phyloP scores from a whole-genome alignment of 2,888 invertebrate species.

The Charanyca ferruginea region DNA sequence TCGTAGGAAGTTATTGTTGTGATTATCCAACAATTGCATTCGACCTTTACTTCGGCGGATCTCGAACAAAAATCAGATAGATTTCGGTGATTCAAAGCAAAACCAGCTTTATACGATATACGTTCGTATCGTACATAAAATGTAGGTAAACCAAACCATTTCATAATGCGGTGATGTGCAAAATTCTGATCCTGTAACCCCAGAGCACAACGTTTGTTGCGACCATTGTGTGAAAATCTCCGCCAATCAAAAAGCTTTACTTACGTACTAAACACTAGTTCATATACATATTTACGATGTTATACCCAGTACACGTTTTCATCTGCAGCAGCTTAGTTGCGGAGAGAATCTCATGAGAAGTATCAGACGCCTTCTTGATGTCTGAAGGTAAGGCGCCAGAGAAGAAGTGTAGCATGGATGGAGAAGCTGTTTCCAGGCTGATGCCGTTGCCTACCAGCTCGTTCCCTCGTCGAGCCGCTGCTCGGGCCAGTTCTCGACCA shows the following conservation, averaged over 20 bases:
- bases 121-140: no score
- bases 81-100: background rate
- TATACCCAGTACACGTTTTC: slow-evolving; percentile 80
- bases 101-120: background rate
- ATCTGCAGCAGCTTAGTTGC: slow-evolving; percentile 86
- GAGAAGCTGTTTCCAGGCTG: slow-evolving; percentile 77
- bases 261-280: background rate
- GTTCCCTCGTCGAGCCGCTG: slow-evolving; percentile 78
- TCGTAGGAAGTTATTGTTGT: no score
- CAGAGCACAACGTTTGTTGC: no score
- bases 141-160: no score
- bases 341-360: slow-evolving; percentile 83
- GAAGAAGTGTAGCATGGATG: slow-evolving; percentile 84
- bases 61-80: background rate
- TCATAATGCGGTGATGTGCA: no score
- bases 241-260: background rate
- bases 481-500: slow-evolving; percentile 81
- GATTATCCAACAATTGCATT: no score
- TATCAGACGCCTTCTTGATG: slow-evolving; percentile 77
- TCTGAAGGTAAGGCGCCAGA: slow-evolving; percentile 76
- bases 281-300: background rate
- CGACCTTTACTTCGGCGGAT: no score
- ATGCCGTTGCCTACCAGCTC: slow-evolving; percentile 81
- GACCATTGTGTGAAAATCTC: background rate
- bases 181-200: background rate